Conservation (phyloP, 1,140 invertebrate genomes). For the Eupristina koningsbergeri region DNA sequence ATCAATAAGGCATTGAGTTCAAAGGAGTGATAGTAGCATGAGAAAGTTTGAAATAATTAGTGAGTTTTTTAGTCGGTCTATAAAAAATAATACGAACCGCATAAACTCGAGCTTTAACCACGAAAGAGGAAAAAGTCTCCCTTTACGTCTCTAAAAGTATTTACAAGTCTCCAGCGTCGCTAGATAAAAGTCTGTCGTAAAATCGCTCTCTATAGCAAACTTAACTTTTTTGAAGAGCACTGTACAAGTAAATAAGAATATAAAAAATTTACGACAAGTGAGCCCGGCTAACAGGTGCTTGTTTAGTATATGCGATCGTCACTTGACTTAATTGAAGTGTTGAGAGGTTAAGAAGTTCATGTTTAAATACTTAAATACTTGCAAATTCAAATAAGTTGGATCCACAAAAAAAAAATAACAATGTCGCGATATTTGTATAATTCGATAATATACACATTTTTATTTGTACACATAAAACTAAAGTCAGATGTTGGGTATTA, state of each 20-base stretch:
- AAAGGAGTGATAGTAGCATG: not conserved
- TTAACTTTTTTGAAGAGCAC: not conserved
- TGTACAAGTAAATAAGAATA: not conserved
- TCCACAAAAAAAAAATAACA: too few species aligned
- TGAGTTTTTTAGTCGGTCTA: not conserved
- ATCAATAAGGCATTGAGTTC: not conserved
- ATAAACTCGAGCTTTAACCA: constrained; percentile 1
- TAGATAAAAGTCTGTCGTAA: constrained; percentile 45
- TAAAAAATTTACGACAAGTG: constrained; percentile 26
- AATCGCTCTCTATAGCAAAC: constrained; percentile 11
- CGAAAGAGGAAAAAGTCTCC: constrained; percentile 15
- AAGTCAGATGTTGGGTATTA: too few species aligned
- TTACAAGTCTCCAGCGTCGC: constrained; percentile 36
- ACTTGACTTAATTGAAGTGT: not conserved
- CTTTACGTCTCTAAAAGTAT: not conserved
- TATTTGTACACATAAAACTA: too few species aligned
- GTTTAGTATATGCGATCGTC: not conserved
- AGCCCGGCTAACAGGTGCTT: constrained; percentile 1
- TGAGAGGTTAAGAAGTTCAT: not conserved
- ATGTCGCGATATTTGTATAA: too few species aligned
- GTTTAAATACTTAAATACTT: not conserved
- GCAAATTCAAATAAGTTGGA: not conserved
- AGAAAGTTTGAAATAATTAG: constrained; percentile 34
- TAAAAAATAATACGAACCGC: constrained; percentile 24
- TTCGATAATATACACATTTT: too few species aligned